A percentile compares a stretch with the other conserved stretches of the same genome.
Evolutionary conservation across 2,113 vertebrate species (phyloP).

Genomic region (Elaphurus davidianus): DNA sequence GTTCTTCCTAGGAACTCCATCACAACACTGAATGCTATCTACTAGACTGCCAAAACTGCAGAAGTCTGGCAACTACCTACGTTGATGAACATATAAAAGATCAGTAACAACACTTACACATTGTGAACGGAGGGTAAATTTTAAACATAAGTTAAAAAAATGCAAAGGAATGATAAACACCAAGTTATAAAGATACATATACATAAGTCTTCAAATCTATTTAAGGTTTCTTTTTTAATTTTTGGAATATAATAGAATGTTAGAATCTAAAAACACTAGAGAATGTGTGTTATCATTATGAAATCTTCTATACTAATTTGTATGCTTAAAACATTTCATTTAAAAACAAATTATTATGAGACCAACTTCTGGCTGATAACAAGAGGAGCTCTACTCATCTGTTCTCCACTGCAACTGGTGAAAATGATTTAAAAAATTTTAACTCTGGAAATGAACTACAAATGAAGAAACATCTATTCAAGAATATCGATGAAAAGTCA

Average conservation of each 20-base stretch:
- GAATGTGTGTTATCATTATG: not conserved
- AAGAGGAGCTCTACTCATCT: too few species aligned
- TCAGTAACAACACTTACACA: not conserved
- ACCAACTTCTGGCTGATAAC: not conserved
- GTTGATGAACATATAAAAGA: not conserved
- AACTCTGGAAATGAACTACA: not conserved
- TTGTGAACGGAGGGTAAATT: not conserved
- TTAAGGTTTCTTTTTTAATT: not conserved
- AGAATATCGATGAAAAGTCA: not conserved
- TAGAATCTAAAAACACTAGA: not conserved
- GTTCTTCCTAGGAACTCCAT: not conserved
- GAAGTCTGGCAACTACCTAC: not conserved
- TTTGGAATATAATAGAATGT: not conserved
- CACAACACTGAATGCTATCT: not conserved
- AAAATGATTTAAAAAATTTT: not conserved
- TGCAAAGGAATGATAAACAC: not conserved
- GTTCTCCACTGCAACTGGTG: not conserved
- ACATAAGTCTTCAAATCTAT: not conserved
- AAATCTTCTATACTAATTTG: not conserved
- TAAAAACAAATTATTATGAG: not conserved
- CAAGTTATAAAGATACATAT: not conserved
- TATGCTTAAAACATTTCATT: not conserved
- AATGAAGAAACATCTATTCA: not conserved
- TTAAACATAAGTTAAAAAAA: not conserved
- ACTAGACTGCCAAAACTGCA: not conserved